Conservation (phyloP, 2,888 invertebrate genomes). For the Caenorhabditis sp. region DNA sequence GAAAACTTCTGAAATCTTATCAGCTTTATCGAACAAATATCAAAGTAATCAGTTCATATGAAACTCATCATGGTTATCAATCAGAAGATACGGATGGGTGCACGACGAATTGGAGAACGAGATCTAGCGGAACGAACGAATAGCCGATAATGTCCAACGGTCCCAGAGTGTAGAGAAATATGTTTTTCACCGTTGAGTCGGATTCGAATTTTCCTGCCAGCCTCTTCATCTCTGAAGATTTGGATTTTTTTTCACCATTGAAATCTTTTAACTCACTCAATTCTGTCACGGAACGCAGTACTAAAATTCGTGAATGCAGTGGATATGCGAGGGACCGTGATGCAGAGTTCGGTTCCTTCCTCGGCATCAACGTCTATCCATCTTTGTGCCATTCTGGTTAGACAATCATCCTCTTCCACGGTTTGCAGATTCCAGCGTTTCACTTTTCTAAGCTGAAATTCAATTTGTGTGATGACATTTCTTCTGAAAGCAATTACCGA, state of each 20-base stretch:
- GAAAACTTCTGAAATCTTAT: no score
- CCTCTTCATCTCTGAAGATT: neutral
- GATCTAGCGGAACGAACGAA: no score
- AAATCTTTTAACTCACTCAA: neutral
- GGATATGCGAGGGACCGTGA: neutral
- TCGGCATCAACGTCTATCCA: neutral
- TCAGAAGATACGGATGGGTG: no score
- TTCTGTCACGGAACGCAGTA: neutral
- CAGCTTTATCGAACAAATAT: no score
- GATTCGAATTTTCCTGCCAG: neutral
- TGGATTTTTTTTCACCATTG: neutral
- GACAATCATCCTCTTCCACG: no score
- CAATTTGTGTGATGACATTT: no score
- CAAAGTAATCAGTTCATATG: no score
- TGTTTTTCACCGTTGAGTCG: neutral
- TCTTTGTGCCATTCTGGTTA: neutral
- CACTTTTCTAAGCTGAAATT: neutral
- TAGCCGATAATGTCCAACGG: no score
- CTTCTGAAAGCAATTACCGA: no score
- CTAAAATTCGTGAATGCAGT: neutral
- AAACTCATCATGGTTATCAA: no score
- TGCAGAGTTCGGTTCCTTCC: neutral
- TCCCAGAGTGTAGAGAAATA: neutral
- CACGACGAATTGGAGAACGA: no score
- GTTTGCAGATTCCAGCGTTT: neutral